Evolutionary conservation across 2,113 vertebrate species (phyloP).

Genomic region (Irena cyanogastra): DNA sequence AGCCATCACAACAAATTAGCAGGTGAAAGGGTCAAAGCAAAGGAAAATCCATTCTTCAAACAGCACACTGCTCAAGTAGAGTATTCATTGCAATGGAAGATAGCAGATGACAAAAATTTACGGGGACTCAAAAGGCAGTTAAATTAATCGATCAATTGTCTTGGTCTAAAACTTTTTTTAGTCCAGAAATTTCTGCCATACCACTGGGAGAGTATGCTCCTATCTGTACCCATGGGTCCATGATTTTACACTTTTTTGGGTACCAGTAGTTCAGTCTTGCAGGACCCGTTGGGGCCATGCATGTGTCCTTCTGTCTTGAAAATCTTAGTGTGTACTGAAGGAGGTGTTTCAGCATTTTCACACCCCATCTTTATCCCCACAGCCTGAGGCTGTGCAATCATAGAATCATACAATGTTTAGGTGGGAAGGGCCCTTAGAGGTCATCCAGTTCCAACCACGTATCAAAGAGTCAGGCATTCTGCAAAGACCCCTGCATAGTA

Average conservation of each 20-base stretch:
- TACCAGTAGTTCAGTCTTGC: not conserved
- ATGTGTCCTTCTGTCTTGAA: not conserved
- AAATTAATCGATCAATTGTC: not conserved
- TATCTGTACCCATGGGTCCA: not conserved
- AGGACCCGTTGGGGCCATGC: rapidly evolving
- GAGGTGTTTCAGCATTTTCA: not conserved
- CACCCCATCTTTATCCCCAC: not conserved
- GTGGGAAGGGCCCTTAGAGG: not conserved
- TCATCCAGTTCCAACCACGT: not conserved
- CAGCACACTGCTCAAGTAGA: not conserved
- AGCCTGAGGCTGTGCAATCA: not conserved
- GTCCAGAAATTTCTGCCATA: not conserved
- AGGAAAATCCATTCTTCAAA: not conserved
- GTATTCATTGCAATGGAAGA: not conserved
- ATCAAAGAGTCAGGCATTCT: not conserved
- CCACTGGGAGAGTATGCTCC: not conserved
- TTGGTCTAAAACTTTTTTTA: not conserved
- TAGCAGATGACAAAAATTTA: not conserved
- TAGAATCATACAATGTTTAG: not conserved
- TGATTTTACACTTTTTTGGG: not conserved
- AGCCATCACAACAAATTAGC: not conserved
- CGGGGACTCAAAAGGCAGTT: not conserved
- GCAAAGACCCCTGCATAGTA: not conserved
- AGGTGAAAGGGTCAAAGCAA: not conserved
- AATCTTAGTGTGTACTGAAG: not conserved